These are phyloP conservation scores for Quadroppia sp. DNA, from an alignment of 2,888 invertebrate species.

Conservation along the genomic window DNA sequence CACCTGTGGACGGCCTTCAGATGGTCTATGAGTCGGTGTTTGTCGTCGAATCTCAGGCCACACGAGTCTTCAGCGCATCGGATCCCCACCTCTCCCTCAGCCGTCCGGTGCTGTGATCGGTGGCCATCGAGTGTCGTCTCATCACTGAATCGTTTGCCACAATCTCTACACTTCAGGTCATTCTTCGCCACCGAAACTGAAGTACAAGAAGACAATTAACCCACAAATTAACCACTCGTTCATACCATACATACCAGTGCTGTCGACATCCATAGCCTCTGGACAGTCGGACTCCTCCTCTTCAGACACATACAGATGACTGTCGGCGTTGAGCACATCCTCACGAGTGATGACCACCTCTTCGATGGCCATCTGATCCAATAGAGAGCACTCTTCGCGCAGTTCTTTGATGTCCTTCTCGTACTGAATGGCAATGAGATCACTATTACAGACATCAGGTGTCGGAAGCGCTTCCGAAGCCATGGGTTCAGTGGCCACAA, in stretches of 20 bases:
- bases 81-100: not conserved
- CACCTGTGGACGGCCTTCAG: not conserved
- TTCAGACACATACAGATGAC: not conserved
- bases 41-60: not conserved
- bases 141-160: conserved; percentile 5
- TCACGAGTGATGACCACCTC: not conserved
- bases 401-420: conserved; percentile 6
- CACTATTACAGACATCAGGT: not conserved
- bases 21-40: conserved; percentile 4
- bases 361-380: not conserved
- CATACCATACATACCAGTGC: not conserved
- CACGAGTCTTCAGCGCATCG: conserved; percentile 23
- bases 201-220: not conserved
- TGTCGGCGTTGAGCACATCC: not conserved
- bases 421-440: conserved; percentile 13
- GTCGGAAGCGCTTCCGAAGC: too few species aligned
- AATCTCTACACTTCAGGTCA: not conserved
- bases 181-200: not conserved
- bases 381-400: conserved; percentile 1
- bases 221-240: not conserved
- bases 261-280: not conserved
- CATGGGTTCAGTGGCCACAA: too few species aligned
- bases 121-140: not conserved
- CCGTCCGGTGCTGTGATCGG: not conserved
- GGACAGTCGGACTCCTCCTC: not conserved